Conservation (phyloP, 2,888 invertebrate species). For the Euzophera pinguis region DNA sequence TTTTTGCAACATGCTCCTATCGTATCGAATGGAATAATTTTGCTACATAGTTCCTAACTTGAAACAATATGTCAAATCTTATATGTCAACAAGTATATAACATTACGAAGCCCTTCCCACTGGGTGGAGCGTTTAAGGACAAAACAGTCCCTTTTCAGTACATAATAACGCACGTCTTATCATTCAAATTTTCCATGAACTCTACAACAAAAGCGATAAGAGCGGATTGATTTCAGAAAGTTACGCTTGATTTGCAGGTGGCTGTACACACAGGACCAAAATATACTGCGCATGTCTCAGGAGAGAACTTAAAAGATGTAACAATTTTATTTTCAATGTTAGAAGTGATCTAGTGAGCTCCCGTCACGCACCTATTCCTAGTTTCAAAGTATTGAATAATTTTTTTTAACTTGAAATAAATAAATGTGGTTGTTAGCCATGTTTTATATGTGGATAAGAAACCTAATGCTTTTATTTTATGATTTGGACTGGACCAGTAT, state of each 20-base stretch:
- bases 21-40: too few relatives aligned
- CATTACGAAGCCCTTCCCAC: neutral
- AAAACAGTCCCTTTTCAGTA: neutral
- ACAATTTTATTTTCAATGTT: neutral
- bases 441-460: neutral
- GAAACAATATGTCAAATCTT: too few relatives aligned
- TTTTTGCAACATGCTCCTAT: too few relatives aligned
- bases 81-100: neutral
- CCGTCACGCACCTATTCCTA: neutral
- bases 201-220: neutral
- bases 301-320: neutral
- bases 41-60: too few relatives aligned
- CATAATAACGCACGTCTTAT: neutral
- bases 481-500: neutral
- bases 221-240: neutral
- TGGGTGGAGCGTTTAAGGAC: neutral
- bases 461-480: neutral
- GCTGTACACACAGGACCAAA: neutral
- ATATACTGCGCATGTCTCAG: neutral
- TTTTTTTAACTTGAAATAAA: neutral
- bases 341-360: neutral
- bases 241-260: neutral
- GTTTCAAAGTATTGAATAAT: neutral
- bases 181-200: neutral
- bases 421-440: neutral